Evolutionary conservation across 1,140 invertebrate species (phyloP).

Genomic region (Drosophila kepulauana): DNA sequence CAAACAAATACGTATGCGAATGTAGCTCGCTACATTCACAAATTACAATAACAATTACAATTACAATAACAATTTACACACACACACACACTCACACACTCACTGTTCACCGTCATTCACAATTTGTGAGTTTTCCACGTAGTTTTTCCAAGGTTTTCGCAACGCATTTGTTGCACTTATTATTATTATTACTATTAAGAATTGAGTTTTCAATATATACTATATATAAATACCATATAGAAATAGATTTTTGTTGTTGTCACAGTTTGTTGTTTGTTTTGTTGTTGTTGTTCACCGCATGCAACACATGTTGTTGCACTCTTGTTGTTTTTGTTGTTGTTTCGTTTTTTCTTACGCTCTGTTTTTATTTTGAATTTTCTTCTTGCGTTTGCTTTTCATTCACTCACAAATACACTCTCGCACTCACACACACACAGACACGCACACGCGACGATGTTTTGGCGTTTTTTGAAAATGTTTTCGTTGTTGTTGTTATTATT

Average conservation of each 20-base stretch:
- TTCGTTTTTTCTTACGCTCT: conserved; percentile 31
- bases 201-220: not conserved
- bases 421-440: conserved; percentile 8
- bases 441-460: conserved; percentile 25
- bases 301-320: conserved; percentile 62
- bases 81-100: conserved; percentile 3
- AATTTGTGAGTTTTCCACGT: conserved; percentile 40
- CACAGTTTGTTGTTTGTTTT: conserved; percentile 38
- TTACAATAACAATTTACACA: conserved; percentile 13
- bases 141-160: conserved; percentile 39
- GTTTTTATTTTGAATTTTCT: conserved; percentile 34
- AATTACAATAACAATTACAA: conserved; percentile 8
- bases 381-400: conserved; percentile 32
- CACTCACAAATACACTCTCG: conserved; percentile 29
- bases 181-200: not conserved
- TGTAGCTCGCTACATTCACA: not conserved
- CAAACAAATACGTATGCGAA: conserved; percentile 20
- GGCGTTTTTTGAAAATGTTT: not conserved
- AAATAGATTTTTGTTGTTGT: not conserved
- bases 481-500: conserved; percentile 4
- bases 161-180: conserved; percentile 33
- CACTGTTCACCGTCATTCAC: conserved; percentile 13
- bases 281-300: conserved; percentile 46
- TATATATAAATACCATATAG: not conserved
- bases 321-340: conserved; percentile 31